Conservation (phyloP, 2,888 invertebrate genomes). For the Drosophila cognata region DNA sequence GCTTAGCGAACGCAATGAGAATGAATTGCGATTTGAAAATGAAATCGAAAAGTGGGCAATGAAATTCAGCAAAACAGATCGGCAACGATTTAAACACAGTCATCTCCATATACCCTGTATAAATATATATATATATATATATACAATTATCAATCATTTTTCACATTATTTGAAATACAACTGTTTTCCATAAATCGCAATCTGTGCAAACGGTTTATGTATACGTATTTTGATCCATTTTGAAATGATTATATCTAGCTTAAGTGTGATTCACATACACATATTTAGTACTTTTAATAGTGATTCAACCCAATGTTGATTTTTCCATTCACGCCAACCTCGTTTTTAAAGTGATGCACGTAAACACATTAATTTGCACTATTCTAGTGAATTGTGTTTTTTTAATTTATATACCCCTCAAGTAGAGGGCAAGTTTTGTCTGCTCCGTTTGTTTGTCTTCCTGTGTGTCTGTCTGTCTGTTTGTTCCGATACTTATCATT, state of each 20-base stretch:
- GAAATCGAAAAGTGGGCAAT: slow-evolving; percentile 41
- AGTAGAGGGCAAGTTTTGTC: neutral
- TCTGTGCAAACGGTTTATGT: too few species aligned
- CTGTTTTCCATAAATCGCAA: too few species aligned
- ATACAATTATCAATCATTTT: neutral
- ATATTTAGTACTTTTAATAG: neutral
- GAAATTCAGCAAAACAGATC: slow-evolving; percentile 27
- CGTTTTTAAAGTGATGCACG: slow-evolving; percentile 5
- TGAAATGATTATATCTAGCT: neutral
- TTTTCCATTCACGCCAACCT: slow-evolving; percentile 1
- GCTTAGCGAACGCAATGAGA: slow-evolving; percentile 50
- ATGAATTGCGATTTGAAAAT: slow-evolving; percentile 57
- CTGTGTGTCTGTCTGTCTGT: neutral
- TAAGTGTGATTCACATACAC: neutral
- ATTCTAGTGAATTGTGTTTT: neutral
- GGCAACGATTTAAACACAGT: slow-evolving; percentile 11
- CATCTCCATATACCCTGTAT: slow-evolving; percentile 6
- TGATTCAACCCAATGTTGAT: slow-evolving; percentile 4
- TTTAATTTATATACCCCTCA: slow-evolving; percentile 2
- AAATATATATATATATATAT: too few species aligned
- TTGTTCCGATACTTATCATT: neutral
- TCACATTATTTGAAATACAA: neutral
- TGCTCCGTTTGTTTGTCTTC: neutral
- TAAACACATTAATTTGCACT: slow-evolving; percentile 9
- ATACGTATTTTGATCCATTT: neutral